Base-by-base conservation (phyloP, 64 coral and sea anemone genomes). In the Pocillopora damicornis region DNA sequence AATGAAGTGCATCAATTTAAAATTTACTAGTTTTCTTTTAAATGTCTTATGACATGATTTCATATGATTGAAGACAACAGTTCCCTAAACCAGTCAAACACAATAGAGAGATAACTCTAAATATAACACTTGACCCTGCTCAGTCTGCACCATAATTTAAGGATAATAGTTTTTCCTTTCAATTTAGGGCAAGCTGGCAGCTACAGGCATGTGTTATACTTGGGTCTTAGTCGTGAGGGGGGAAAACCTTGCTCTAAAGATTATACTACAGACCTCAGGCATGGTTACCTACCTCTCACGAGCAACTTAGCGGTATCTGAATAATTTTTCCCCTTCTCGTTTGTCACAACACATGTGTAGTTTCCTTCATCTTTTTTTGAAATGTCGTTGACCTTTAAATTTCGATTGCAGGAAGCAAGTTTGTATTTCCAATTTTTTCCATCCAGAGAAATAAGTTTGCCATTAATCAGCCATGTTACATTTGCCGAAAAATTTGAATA, bases 381-480 rank as follows among this genome's bases (percentile, higher is more conserved):
- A 35, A 58, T 17, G 0, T 0, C 13, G 13, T 8, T 11, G 1
- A 83, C 37, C 0, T 51, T 11, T n/a, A 83, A 83, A 56, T 30
- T 13, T 61, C 57, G 66, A 0, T 56, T 83, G 63, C 81, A 83
- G 10, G 66, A 35, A 4, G 42, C 0, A 51, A 51, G 7, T 13
- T 18, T 10, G 17, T 69, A 83, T n/a, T 35, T 14, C 66, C 25
- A 12, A 0, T 11, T 57, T 17, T 38, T 83, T 25, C 4, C 2
- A 30, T 30, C 30, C 30, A 30, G 30, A 30, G 9, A 13, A 16
- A 65, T 20, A n/a, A 16, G 62, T 13, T 17, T 42, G 10, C 81
- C 81, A 83, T 83, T 69, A 14, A 68, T 23, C 23, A 83, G 60
- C 81, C 81, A 83, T 23, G 81, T 68, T n/a, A 83, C 63, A 38